These are phyloP conservation scores for Suricata suricatta DNA, from an alignment of 2,113 vertebrate genomes.

Conservation along the genomic window DNA sequence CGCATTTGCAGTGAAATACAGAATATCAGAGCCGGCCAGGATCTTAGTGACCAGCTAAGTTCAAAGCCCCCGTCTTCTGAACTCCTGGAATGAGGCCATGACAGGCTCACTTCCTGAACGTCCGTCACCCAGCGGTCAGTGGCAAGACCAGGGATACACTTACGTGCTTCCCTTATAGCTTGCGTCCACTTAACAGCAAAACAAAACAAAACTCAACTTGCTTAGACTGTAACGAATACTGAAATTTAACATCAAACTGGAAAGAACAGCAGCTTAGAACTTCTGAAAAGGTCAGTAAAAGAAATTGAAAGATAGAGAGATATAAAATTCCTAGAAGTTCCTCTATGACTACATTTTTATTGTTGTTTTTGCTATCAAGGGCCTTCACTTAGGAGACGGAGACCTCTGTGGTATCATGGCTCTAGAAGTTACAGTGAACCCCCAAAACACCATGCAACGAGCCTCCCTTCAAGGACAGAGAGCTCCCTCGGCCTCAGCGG, in stretches of 20 bases:
- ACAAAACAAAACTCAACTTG: neutral
- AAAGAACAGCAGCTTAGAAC: slow-evolving; percentile 3
- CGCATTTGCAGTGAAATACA: slow-evolving; percentile 1
- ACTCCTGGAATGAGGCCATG: neutral
- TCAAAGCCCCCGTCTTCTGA: slow-evolving; percentile 30
- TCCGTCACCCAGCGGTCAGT: neutral
- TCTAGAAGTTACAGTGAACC: neutral
- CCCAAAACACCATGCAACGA: neutral
- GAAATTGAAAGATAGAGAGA: neutral
- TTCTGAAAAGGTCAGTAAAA: slow-evolving; percentile 2
- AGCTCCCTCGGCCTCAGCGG: slow-evolving; percentile 31
- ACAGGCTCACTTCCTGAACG: neutral
- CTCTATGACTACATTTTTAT: neutral
- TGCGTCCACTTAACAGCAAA: neutral
- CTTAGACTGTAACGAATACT: neutral
- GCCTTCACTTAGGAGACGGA: neutral
- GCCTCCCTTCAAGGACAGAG: neutral
- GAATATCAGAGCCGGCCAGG: slow-evolving; percentile 36
- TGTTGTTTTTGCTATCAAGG: neutral
- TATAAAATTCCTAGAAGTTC: slow-evolving; percentile 8
- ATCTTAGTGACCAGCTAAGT: slow-evolving; percentile 32
- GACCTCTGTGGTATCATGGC: neutral
- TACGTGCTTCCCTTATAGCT: neutral
- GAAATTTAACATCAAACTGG: neutral
- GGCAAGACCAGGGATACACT: neutral